phyloP scores from a whole-genome alignment of 2,113 vertebrate genomes.

The Circaetus gallicus region DNA sequence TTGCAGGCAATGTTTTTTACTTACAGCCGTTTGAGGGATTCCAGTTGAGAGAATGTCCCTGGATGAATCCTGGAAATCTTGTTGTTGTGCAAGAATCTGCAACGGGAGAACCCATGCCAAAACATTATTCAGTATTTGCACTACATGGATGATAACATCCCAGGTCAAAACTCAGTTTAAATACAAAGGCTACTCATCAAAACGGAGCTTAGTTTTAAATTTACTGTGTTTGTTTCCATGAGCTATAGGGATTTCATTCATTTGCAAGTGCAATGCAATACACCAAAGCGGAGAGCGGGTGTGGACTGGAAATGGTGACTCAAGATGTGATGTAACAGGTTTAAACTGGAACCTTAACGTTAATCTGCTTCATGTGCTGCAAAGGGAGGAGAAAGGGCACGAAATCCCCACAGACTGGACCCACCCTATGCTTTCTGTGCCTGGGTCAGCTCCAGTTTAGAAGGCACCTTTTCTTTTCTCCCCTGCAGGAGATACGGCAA shows the following conservation, averaged over 20 bases:
- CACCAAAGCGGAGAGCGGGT: neutral
- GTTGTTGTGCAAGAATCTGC: slow-evolving; percentile 94
- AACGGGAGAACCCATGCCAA: neutral
- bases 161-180: neutral
- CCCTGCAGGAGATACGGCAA: rapidly evolving
- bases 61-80: slow-evolving; percentile 85
- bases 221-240: neutral
- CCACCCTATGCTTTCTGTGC: neutral
- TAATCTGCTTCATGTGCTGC: neutral
- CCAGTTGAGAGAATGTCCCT: slow-evolving; percentile 85
- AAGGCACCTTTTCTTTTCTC: neutral
- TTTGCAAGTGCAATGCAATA: neutral
- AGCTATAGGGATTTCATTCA: neutral
- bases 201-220: neutral
- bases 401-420: neutral
- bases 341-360: neutral
- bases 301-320: slow-evolving; percentile 37
- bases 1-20: slow-evolving; percentile 57
- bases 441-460: neutral
- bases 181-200: neutral
- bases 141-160: neutral
- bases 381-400: neutral
- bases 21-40: slow-evolving; percentile 90
- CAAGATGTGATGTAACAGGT: slow-evolving; percentile 19
- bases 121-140: neutral